Evolutionary conservation across 2,113 vertebrate species (phyloP), one percentile per base, ranked within the genome.

Genomic region (Laticauda laticaudata): DNA sequence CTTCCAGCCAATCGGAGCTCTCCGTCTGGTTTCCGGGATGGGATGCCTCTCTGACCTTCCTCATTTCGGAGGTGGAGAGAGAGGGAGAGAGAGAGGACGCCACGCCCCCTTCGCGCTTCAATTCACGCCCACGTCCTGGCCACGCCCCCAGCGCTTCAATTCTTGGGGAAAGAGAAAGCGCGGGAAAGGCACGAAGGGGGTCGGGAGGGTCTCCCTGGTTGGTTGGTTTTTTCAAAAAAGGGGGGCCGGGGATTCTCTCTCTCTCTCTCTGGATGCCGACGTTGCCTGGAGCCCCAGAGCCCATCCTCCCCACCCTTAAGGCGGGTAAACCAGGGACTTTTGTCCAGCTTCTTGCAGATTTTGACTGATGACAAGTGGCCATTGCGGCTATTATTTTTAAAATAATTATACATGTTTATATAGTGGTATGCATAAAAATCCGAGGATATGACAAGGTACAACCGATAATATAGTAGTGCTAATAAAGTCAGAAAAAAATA

Each of bases 141-240:
- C 61, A 23, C 91, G 89, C 87, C 95, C 45, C 11, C 91, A 7
- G 5, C 9, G 0, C 15, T 94, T 93, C 93, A 51, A 54, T 96
- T 96, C 96, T 94, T 96, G 93, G 69, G 24, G 45, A 55, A 69
- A 90, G 86, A 51, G 4, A 3, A 45, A 51, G 85, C 90, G 91
- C 26, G 39, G 54, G 14, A n/a, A 34, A 69, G 14, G 29, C 4
- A 18, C 34, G 29, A 18, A 69, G 34, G 29, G 14, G 15, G 4
- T 34, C 0, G 29, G 64, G 29, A 14, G 29, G 64, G 29, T 14
- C 61, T 69, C 61, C 61, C 12, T 29, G 29, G 11, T 69, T 51
- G 1, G 48, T 51, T 51, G 1, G 48, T 51, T 51, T 51, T 9
- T 51, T 51, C n/a, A 11, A 61, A 61, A 59, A 26, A 61, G 3